Evolutionary conservation across 1,140 invertebrate species (phyloP).

Genomic region (Dreissena rostriformis): DNA sequence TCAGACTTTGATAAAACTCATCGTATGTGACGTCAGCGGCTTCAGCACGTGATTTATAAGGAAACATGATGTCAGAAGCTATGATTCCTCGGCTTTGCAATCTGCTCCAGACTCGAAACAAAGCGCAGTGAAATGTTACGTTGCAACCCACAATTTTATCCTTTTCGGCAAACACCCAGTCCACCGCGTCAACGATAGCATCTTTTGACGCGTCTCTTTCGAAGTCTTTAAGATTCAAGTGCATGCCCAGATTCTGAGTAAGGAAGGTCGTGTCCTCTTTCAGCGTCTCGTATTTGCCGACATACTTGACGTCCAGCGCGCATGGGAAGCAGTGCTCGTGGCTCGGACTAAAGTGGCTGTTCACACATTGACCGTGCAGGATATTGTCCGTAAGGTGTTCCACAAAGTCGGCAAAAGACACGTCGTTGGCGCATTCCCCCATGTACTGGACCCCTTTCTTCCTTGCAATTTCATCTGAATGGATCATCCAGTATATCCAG

Average conservation of each 20-base stretch:
- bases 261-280: slow-evolving; percentile 25
- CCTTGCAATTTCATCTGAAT: background rate
- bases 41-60: background rate
- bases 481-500: slow-evolving; percentile 15
- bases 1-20: background rate
- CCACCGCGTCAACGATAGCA: slow-evolving; percentile 7
- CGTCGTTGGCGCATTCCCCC: slow-evolving; percentile 9
- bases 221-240: slow-evolving; percentile 9
- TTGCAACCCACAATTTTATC: slow-evolving; percentile 16
- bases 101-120: slow-evolving; percentile 35
- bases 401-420: slow-evolving; percentile 37
- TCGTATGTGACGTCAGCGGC: background rate
- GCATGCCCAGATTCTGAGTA: background rate
- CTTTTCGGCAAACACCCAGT: slow-evolving; percentile 15
- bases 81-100: slow-evolving; percentile 40
- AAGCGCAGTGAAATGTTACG: slow-evolving; percentile 26
- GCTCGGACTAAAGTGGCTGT: slow-evolving; percentile 35
- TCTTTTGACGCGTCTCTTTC: slow-evolving; percentile 10
- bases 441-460: background rate
- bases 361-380: background rate
- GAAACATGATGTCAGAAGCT: slow-evolving; percentile 1
- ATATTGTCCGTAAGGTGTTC: slow-evolving; percentile 5
- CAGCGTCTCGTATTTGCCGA: slow-evolving; percentile 45
- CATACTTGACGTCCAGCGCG: background rate
- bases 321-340: slow-evolving; percentile 34